Conservation (phyloP, 1,140 invertebrate species). For the Drosophila miranda region DNA sequence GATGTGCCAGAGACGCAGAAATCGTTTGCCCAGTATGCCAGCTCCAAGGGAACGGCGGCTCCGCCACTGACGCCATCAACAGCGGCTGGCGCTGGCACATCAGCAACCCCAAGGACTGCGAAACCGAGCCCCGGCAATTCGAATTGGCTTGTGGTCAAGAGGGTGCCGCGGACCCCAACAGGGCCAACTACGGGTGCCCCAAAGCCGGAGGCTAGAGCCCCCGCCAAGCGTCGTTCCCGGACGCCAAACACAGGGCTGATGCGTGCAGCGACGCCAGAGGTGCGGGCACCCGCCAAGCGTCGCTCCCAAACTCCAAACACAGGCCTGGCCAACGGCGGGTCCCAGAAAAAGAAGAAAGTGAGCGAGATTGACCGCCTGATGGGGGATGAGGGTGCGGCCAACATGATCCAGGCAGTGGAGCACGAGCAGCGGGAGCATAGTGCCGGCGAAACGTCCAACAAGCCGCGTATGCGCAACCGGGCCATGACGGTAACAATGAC, state of each 20-base stretch:
- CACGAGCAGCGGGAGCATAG: constrained; percentile 82
- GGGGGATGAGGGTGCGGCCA: constrained; percentile 92
- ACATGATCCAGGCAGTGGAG: constrained; percentile 91
- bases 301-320: constrained; percentile 62
- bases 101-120: not conserved
- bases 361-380: constrained; percentile 90
- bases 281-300: constrained; percentile 41
- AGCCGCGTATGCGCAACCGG: constrained; percentile 83
- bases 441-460: constrained; percentile 74
- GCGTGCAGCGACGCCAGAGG: constrained; percentile 25
- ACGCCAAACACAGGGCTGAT: constrained; percentile 50
- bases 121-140: constrained; percentile 17
- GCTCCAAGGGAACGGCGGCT: constrained; percentile 10
- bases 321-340: constrained; percentile 51
- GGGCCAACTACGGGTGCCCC: constrained; percentile 30
- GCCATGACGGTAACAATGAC: constrained; percentile 82
- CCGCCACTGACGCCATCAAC: constrained; percentile 6
- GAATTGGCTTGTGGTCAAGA: constrained; percentile 10
- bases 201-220: constrained; percentile 47
- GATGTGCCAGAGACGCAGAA: constrained; percentile 84
- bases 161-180: constrained; percentile 15
- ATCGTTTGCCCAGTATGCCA: constrained; percentile 78
- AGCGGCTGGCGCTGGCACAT: not conserved
- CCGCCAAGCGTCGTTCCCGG: constrained; percentile 49
- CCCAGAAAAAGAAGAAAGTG: constrained; percentile 84